Evolutionary conservation across 1,140 invertebrate species (phyloP).

Genomic region (Pteromalus puparum): DNA sequence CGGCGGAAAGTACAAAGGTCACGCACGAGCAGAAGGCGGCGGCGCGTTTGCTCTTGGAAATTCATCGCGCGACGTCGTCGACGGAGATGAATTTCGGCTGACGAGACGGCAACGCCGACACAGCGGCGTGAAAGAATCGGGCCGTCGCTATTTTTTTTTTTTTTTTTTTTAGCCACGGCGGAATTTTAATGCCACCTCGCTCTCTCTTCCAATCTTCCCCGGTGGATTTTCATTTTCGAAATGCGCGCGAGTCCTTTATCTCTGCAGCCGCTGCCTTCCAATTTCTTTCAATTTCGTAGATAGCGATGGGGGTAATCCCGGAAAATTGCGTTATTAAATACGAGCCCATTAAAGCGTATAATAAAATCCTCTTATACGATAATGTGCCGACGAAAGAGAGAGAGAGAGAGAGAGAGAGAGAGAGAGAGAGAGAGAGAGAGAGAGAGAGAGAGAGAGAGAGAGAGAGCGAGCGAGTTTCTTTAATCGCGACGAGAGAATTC

Average conservation of each 20-base stretch:
- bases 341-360: conserved; percentile 18
- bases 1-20: not conserved
- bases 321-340: conserved; percentile 45
- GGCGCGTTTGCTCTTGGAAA: not conserved
- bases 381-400: not conserved
- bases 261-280: not conserved
- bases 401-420: no score
- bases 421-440: no score
- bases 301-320: conserved; percentile 14
- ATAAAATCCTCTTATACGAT: conserved; percentile 36
- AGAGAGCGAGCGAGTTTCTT: no score
- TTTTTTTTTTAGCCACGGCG: not conserved
- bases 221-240: conserved; percentile 30
- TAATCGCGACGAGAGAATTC: not conserved
- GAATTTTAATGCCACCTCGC: conserved; percentile 25
- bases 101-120: conserved; percentile 1
- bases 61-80: conserved; percentile 19
- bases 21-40: not conserved
- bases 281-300: conserved; percentile 30
- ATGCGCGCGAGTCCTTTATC: not conserved
- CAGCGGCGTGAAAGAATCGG: conserved; percentile 10
- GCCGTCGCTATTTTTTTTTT: not conserved
- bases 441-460: no score
- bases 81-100: conserved; percentile 30
- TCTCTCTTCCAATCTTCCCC: not conserved